phyloP scores from a whole-genome alignment of 2,113 vertebrate genomes.

The Chamaea fasciata region DNA sequence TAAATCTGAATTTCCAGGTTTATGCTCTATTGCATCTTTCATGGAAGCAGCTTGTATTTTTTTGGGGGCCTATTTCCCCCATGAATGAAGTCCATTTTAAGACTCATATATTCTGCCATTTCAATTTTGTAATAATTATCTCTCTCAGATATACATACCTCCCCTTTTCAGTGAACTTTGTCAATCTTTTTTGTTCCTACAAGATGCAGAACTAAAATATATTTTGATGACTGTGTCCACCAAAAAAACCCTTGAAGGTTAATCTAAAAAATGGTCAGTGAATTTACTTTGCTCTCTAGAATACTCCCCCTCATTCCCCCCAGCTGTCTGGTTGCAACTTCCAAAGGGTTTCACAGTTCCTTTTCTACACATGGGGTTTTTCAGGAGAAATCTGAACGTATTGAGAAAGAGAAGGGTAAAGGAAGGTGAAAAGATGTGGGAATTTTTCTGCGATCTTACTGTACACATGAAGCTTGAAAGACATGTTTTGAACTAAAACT shows the following conservation, averaged over 20 bases:
- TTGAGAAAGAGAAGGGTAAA: neutral
- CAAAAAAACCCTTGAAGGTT: neutral
- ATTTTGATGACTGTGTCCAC: neutral
- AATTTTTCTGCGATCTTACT: neutral
- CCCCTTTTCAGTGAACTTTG: neutral
- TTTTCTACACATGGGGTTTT: neutral
- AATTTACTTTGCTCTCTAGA: neutral
- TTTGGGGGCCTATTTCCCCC: neutral
- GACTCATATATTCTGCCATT: neutral
- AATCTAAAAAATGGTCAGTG: neutral
- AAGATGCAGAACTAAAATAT: neutral
- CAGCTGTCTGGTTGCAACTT: neutral
- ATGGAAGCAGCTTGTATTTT: neutral
- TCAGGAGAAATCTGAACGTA: neutral
- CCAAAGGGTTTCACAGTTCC: neutral
- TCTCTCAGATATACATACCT: neutral
- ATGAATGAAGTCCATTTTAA: neutral
- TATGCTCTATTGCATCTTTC: neutral
- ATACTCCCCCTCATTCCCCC: accelerated
- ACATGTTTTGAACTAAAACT: neutral
- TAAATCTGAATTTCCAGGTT: neutral
- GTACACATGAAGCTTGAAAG: neutral
- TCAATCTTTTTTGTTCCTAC: neutral
- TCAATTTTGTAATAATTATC: neutral
- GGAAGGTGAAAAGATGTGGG: neutral